phyloP scores from a whole-genome alignment of 2,888 invertebrate species.

The Zhuqinia jingwanae region DNA sequence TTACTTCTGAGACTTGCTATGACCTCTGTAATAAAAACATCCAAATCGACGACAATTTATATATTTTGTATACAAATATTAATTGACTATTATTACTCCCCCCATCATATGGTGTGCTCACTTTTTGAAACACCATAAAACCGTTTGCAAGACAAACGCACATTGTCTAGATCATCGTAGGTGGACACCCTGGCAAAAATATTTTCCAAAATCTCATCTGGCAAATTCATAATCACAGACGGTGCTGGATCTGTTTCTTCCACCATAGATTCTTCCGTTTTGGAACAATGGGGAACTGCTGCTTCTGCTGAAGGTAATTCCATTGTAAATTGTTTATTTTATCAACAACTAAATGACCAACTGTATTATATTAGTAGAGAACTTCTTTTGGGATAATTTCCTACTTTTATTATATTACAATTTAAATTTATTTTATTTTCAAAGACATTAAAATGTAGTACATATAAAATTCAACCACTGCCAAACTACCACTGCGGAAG shows the following conservation, averaged over 20 bases:
- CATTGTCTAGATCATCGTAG: conserved; percentile 93
- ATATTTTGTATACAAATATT: no score
- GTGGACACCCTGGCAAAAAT: conserved; percentile 94
- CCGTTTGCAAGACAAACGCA: conserved; percentile 91
- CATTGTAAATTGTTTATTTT: not conserved
- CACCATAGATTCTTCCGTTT: conserved; percentile 3
- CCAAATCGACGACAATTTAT: no score
- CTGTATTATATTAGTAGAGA: no score
- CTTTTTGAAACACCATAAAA: conserved; percentile 93
- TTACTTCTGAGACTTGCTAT: conserved; percentile 87
- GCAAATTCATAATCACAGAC: conserved; percentile 85
- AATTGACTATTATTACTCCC: conserved; percentile 21
- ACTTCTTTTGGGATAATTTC: no score
- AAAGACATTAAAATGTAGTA: no score
- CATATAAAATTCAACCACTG: no score
- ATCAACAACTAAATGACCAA: no score
- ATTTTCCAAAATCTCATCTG: conserved; percentile 96
- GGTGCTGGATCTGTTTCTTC: not conserved
- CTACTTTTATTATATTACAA: no score
- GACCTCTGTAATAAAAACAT: conserved; percentile 87
- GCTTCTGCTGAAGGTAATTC: not conserved
- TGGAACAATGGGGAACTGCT: not conserved
- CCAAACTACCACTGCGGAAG: no score
- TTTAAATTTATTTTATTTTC: no score
- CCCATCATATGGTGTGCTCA: no score